Conservation (phyloP, 2,888 invertebrate species). For the Plusia festucae region DNA sequence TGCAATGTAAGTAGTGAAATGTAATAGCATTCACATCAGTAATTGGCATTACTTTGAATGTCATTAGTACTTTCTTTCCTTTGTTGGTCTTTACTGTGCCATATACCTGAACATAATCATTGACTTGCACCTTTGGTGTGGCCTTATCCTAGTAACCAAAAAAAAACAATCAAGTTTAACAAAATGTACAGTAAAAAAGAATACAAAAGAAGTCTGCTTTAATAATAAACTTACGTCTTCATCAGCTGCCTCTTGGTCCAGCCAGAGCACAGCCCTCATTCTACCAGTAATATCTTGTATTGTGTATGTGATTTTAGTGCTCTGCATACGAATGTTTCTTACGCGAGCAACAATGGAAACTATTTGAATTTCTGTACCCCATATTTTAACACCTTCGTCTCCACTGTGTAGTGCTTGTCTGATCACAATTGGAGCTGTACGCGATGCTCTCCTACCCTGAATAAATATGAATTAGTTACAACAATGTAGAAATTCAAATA, state of each 20-base stretch:
- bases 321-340: slow-evolving; percentile 82
- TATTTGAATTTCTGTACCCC: slow-evolving; percentile 87
- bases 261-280: slow-evolving; percentile 86
- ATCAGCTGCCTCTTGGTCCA: slow-evolving; percentile 85
- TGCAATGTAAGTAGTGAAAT: slow-evolving; percentile 86
- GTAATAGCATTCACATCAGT: slow-evolving; percentile 86
- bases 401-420: slow-evolving; percentile 84
- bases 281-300: slow-evolving; percentile 87
- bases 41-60: slow-evolving; percentile 84
- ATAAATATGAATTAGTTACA: slow-evolving; percentile 20
- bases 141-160: slow-evolving; percentile 77
- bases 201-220: neutral
- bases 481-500: neutral
- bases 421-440: slow-evolving; percentile 86
- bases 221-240: slow-evolving; percentile 76
- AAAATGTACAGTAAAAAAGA: neutral
- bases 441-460: slow-evolving; percentile 82
- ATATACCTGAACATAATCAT: slow-evolving; percentile 85
- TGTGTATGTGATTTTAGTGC: slow-evolving; percentile 86
- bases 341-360: slow-evolving; percentile 82
- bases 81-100: slow-evolving; percentile 86
- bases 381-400: slow-evolving; percentile 86
- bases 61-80: slow-evolving; percentile 85
- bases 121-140: slow-evolving; percentile 84
- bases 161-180: neutral